Evolutionary conservation across 2,113 vertebrate genomes (phyloP).

Genomic region (Coptodon bakossiorum): DNA sequence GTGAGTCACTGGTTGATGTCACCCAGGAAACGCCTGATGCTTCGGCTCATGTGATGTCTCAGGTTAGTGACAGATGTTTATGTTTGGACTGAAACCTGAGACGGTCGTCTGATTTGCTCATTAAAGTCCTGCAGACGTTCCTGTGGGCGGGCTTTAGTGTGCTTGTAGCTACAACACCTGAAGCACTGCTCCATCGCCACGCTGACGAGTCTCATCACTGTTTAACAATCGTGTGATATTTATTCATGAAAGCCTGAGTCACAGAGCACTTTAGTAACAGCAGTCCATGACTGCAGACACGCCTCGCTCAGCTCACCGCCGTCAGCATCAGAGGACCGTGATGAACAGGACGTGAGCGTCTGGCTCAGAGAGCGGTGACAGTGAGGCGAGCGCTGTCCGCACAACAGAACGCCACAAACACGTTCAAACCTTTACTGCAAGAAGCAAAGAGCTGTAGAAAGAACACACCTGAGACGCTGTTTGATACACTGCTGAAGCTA

Average conservation of each 20-base stretch:
- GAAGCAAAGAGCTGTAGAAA: not conserved
- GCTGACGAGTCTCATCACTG: not conserved
- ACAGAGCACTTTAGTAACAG: not conserved
- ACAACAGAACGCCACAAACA: not conserved
- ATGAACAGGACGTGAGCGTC: not conserved
- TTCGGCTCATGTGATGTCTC: not conserved
- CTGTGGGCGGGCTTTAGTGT: not conserved
- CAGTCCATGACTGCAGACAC: rapidly evolving
- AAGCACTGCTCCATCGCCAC: not conserved
- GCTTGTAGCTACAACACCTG: not conserved
- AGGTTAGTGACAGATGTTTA: not conserved
- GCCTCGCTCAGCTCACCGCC: not conserved
- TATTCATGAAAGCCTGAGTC: not conserved
- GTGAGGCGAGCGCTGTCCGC: not conserved
- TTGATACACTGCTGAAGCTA: not conserved
- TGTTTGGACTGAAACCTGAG: not conserved
- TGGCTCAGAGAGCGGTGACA: rapidly evolving
- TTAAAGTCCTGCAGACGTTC: not conserved
- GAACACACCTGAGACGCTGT: rapidly evolving
- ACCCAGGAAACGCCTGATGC: not conserved
- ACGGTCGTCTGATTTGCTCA: not conserved
- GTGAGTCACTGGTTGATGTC: not conserved
- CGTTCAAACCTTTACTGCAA: rapidly evolving
- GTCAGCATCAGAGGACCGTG: not conserved
- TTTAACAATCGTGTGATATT: not conserved